These are phyloP conservation scores for Astropecten irregularis DNA, from an alignment of 53 echinoderm and acorn worm genomes.

Conservation along the genomic window DNA sequence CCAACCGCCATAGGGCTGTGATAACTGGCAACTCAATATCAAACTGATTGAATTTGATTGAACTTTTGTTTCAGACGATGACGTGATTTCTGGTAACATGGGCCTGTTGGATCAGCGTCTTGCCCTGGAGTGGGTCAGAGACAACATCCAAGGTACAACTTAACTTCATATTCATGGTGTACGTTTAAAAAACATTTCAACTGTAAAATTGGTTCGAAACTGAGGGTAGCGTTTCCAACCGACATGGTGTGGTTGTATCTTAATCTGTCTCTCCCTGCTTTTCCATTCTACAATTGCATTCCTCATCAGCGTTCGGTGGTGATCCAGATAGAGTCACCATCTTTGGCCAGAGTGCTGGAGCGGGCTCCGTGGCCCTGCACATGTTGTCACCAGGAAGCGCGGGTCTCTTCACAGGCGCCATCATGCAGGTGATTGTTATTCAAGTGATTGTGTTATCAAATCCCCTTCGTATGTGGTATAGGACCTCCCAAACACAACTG, in stretches of 20 bases:
- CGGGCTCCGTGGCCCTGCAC: constrained; percentile 4
- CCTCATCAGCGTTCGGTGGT: constrained; percentile 17
- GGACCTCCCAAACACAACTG: too few relatives aligned
- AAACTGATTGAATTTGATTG: background rate
- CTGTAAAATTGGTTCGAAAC: too few relatives aligned
- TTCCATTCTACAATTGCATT: too few relatives aligned
- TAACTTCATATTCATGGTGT: too few relatives aligned
- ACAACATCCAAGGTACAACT: constrained; percentile 51
- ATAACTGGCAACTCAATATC: too few relatives aligned
- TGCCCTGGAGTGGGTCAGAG: constrained; percentile 52
- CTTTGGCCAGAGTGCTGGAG: constrained; percentile 45
- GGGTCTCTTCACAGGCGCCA: constrained; percentile 4
- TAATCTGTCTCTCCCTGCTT: too few relatives aligned
- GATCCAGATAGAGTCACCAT: constrained; percentile 29
- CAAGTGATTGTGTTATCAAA: too few relatives aligned
- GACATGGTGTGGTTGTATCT: too few relatives aligned
- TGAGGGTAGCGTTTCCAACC: too few relatives aligned
- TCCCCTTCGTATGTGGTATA: too few relatives aligned
- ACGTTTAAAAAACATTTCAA: too few relatives aligned
- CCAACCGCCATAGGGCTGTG: too few relatives aligned
- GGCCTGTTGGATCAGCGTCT: constrained; percentile 50
- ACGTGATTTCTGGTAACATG: constrained; percentile 51
- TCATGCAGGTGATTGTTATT: constrained; percentile 12
- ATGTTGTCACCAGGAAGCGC: constrained; percentile 31
- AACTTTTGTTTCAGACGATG: constrained; percentile 40